Evolutionary conservation across 2,113 vertebrate genomes (phyloP).

Genomic region (Cynopterus brachyotis): DNA sequence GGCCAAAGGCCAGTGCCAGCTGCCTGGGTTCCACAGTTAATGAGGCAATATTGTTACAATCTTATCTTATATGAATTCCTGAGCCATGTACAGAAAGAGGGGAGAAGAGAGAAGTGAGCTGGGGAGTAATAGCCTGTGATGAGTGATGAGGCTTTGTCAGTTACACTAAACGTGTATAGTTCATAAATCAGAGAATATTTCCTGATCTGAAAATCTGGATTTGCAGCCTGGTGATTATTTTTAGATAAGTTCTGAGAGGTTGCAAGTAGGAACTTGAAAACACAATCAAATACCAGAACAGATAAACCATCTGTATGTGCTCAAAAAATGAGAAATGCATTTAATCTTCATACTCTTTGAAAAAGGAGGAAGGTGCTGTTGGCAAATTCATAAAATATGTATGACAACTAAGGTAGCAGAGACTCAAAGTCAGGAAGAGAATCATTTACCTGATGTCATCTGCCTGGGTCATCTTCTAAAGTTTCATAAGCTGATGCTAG

Average conservation of each 20-base stretch:
- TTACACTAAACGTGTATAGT: not conserved
- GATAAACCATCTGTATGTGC: slow-evolving; percentile 14
- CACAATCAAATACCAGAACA: not conserved
- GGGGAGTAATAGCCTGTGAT: not conserved
- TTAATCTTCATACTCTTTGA: not conserved
- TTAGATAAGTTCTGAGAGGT: not conserved
- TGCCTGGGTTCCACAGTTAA: slow-evolving; percentile 49
- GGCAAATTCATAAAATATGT: not conserved
- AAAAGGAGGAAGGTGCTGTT: slow-evolving; percentile 23
- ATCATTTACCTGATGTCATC: not conserved
- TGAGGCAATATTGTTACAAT: slow-evolving; percentile 70
- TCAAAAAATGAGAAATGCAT: not conserved
- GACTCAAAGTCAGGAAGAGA: not conserved
- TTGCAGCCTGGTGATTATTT: slow-evolving; percentile 40
- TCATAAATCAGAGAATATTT: slow-evolving; percentile 63
- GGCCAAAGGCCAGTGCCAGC: not conserved
- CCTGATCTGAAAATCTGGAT: not conserved
- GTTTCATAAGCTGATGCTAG: not conserved
- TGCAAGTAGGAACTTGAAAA: not conserved
- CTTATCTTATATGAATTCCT: slow-evolving; percentile 70
- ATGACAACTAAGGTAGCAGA: not conserved
- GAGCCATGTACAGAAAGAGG: not conserved
- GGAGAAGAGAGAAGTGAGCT: not conserved
- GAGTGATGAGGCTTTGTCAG: slow-evolving; percentile 1
- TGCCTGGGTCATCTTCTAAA: not conserved